These are phyloP conservation scores for Halisarca cf. caerulea DNA, from an alignment of 37 sponge, comb jelly and placozoan species.

Conservation along the genomic window DNA sequence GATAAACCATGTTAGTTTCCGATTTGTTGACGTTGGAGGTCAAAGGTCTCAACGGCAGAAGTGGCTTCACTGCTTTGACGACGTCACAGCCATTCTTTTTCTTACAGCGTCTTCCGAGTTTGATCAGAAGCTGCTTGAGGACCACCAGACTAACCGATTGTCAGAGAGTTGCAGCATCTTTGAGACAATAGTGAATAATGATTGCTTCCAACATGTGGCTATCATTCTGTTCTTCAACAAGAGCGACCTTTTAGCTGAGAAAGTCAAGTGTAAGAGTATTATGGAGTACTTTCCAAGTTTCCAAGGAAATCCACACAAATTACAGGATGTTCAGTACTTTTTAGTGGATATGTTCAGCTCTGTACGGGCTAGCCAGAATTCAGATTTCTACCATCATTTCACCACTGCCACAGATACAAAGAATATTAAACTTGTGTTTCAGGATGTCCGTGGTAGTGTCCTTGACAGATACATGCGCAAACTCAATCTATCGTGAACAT, in stretches of 20 bases:
- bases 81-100: constrained; percentile 92
- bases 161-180: constrained; percentile 93
- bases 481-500: constrained; percentile 55
- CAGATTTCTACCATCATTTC: constrained; percentile 89
- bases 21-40: constrained; percentile 97
- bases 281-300: constrained; percentile 74
- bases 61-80: constrained; percentile 98
- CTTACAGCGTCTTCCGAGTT: constrained; percentile 87
- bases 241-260: constrained; percentile 84
- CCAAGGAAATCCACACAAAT: constrained; percentile 69
- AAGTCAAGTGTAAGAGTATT: constrained; percentile 71
- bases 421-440: constrained; percentile 90
- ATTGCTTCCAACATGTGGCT: constrained; percentile 84
- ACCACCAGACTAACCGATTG: constrained; percentile 88
- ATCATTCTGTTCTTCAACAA: constrained; percentile 99
- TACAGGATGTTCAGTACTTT: constrained; percentile 82
- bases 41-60: constrained; percentile 95
- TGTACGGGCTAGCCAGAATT: constrained; percentile 61
- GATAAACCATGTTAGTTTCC: constrained; percentile 76
- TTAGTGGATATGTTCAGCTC: constrained; percentile 81
- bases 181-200: constrained; percentile 96
- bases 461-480: constrained; percentile 76
- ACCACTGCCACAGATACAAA: constrained; percentile 93
- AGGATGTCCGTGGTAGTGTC: constrained; percentile 83
- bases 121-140: constrained; percentile 92